phyloP scores from a whole-genome alignment of 92 coral and sea anemone species.

The Micromussa lordhowensis region DNA sequence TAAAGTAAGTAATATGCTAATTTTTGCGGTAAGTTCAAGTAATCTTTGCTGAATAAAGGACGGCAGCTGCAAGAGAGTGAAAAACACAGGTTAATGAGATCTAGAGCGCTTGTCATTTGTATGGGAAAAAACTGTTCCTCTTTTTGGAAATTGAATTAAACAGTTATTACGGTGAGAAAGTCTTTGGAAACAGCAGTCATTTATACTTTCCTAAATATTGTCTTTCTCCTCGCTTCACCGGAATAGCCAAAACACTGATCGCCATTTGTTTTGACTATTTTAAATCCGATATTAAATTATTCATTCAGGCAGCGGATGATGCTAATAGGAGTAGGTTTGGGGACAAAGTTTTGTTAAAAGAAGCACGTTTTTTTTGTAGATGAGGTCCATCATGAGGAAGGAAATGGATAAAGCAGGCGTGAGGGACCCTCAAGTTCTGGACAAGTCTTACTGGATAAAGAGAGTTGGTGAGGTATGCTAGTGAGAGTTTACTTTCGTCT shows the following conservation, averaged over 20 bases:
- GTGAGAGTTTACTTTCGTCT: not conserved
- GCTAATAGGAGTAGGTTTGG: too few species aligned
- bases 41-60: not conserved
- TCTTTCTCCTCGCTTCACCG: not conserved
- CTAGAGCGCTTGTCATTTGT: not conserved
- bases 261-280: not conserved
- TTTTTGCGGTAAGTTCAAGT: not conserved
- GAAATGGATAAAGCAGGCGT: constrained; percentile 97
- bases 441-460: constrained; percentile 99
- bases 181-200: not conserved
- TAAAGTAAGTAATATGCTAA: constrained; percentile 52
- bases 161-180: not conserved
- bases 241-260: not conserved
- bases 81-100: not conserved
- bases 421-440: constrained; percentile 91
- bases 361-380: constrained; percentile 42
- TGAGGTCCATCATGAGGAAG: constrained; percentile 81
- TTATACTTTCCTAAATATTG: not conserved
- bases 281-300: too few species aligned
- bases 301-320: too few species aligned
- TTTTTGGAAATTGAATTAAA: not conserved
- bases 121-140: not conserved
- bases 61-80: not conserved
- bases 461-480: constrained; percentile 96
- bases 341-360: not conserved